A percentile compares a stretch with the other conserved stretches of the same genome.
phyloP scores from a whole-genome alignment of 2,888 invertebrate species.

The Pycnomerus fuliginosus region DNA sequence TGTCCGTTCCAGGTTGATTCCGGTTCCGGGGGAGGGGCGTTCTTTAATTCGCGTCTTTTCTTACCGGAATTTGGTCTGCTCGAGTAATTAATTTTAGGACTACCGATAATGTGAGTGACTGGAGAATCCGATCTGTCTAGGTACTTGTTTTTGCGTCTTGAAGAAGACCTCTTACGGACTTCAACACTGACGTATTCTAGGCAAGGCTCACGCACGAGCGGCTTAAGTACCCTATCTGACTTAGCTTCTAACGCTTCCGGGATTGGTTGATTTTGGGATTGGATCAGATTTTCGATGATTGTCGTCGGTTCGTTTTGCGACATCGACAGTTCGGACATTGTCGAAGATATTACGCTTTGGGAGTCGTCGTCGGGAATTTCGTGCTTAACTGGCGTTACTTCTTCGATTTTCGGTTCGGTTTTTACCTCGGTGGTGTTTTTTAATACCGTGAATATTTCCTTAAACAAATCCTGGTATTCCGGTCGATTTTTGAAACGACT shows the following conservation, averaged over 20 bases:
- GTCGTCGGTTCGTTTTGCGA: constrained; percentile 68
- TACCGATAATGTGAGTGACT: constrained; percentile 59
- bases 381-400: not conserved
- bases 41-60: constrained; percentile 56
- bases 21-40: constrained; percentile 21
- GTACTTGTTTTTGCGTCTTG: constrained; percentile 62
- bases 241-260: constrained; percentile 44
- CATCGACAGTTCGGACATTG: constrained; percentile 71
- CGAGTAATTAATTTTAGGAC: constrained; percentile 64
- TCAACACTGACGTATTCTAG: constrained; percentile 72
- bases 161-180: constrained; percentile 67
- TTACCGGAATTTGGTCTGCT: constrained; percentile 54
- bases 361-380: constrained; percentile 62
- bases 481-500: constrained; percentile 80
- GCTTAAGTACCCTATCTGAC: constrained; percentile 60
- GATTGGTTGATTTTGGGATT: constrained; percentile 47
- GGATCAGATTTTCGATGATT: constrained; percentile 57
- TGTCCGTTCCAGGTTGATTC: constrained; percentile 67
- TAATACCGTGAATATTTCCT: constrained; percentile 79
- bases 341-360: constrained; percentile 74
- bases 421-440: constrained; percentile 83
- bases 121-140: constrained; percentile 70
- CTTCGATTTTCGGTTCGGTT: constrained; percentile 55
- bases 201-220: constrained; percentile 70
- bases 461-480: constrained; percentile 77